Percentiles rank a stretch among this genome's conserved stretches.
Conservation (phyloP, 2,113 vertebrate species). For the Xyrauchen texanus region DNA sequence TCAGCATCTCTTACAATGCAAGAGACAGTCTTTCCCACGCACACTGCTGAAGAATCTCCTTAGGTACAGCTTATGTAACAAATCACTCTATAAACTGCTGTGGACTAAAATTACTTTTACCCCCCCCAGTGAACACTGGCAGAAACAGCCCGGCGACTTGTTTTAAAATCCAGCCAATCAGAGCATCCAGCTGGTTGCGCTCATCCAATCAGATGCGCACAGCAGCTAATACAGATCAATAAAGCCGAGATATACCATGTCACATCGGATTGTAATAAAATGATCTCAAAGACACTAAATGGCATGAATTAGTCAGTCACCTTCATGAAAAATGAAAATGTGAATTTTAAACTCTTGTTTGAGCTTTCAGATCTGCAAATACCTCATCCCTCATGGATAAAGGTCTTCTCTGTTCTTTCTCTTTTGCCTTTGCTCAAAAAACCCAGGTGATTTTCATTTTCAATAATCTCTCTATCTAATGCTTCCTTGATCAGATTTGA, state of each 20-base stretch:
- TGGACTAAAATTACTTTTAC: not conserved
- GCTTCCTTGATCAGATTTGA: too few species aligned
- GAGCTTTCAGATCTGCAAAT: not conserved
- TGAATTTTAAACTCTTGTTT: not conserved
- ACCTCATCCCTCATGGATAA: not conserved
- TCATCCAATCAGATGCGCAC: constrained; percentile 16
- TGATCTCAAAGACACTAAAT: too few species aligned
- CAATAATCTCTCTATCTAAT: not conserved
- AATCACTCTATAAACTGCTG: constrained; percentile 1
- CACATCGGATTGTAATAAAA: too few species aligned
- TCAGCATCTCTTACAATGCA: constrained; percentile 2
- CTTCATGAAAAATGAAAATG: constrained; percentile 12
- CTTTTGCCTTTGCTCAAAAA: not conserved
- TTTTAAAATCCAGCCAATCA: constrained; percentile 24
- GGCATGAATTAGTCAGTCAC: not conserved
- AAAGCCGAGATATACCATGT: not conserved
- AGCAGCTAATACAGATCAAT: constrained; percentile 13
- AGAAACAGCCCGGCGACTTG: constrained; percentile 35
- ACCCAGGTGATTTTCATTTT: too few species aligned
- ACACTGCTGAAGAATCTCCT: not conserved
- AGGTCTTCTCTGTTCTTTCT: not conserved
- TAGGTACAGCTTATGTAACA: constrained; percentile 25
- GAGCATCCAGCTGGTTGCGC: not conserved
- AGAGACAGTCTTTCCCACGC: not conserved
- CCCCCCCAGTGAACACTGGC: constrained; percentile 2